These are phyloP conservation scores for Athene cunicularia DNA, from an alignment of 2,113 vertebrate species.

Conservation along the genomic window DNA sequence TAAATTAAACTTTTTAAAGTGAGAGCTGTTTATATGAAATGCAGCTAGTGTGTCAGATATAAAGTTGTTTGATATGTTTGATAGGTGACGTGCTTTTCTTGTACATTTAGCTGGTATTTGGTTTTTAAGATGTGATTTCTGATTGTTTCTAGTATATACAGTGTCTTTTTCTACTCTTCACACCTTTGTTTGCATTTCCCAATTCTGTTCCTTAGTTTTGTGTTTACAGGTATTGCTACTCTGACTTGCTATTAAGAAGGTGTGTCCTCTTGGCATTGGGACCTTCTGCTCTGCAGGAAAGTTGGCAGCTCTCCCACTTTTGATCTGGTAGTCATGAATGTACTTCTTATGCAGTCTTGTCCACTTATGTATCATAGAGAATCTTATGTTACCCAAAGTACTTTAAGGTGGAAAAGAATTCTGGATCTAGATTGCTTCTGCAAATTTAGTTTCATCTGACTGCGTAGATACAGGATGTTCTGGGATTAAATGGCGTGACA, in stretches of 20 bases:
- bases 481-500: background rate
- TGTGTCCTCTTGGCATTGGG: background rate
- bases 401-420: background rate
- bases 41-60: background rate
- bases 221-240: background rate
- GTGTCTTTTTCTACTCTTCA: background rate
- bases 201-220: background rate
- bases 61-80: background rate
- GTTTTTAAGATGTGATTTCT: background rate
- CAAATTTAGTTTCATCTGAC: background rate
- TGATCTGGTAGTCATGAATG: background rate
- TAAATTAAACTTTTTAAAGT: background rate
- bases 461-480: background rate
- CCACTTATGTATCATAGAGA: background rate
- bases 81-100: background rate
- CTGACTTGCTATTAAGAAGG: background rate
- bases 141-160: background rate
- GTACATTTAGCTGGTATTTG: background rate
- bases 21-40: background rate
- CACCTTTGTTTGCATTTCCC: accelerated
- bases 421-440: background rate
- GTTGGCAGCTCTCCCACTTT: background rate
- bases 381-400: background rate
- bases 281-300: background rate
- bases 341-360: background rate